Conservation (phyloP, 2,888 invertebrate genomes). For the Cryptus armator region DNA sequence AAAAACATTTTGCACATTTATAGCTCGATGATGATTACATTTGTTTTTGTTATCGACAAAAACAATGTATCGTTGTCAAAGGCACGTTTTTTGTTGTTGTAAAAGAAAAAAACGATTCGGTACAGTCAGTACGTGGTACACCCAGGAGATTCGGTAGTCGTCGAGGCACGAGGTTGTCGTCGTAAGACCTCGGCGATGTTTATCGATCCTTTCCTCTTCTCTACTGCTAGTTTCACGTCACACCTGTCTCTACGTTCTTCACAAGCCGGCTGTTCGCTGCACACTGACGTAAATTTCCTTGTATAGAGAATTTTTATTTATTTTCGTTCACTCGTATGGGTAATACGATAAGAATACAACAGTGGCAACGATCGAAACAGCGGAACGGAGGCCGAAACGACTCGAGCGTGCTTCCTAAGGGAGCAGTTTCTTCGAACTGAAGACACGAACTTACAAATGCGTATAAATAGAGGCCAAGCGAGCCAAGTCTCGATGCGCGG, state of each 20-base stretch:
- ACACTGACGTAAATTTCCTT: conserved; percentile 5
- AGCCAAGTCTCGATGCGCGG: neutral
- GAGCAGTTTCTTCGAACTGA: conserved; percentile 67
- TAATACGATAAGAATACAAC: conserved; percentile 4
- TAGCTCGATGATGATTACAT: no score
- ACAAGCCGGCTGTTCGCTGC: neutral
- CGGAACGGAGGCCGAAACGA: conserved; percentile 21
- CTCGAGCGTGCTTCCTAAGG: conserved; percentile 69
- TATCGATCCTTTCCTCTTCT: neutral
- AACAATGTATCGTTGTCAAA: no score
- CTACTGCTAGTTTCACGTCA: neutral
- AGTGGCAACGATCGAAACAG: neutral
- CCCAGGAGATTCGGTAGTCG: no score
- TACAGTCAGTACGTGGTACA: no score
- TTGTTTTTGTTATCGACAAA: no score
- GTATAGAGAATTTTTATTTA: neutral
- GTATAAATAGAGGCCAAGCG: conserved; percentile 62
- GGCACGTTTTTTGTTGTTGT: no score
- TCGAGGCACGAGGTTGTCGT: neutral
- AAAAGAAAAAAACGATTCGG: no score
- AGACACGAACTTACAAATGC: conserved; percentile 37
- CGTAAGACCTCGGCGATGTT: neutral
- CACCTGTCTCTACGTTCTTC: neutral
- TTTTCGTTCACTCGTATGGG: neutral
- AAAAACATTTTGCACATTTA: no score